phyloP scores from a whole-genome alignment of 23 tunicate genomes.

The Botrylloides violaceus region DNA sequence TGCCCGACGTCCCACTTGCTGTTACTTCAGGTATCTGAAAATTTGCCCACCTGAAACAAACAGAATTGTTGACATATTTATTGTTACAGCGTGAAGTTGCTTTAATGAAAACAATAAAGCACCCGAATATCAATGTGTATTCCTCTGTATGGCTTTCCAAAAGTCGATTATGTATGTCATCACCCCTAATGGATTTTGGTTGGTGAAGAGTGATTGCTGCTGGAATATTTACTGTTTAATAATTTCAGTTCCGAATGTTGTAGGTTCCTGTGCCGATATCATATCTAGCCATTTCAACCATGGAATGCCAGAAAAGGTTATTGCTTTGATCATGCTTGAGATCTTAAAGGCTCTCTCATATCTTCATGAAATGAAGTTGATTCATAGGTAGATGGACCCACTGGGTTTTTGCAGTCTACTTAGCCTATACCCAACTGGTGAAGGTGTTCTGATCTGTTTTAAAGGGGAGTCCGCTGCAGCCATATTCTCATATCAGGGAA shows the following conservation, averaged over 20 bases:
- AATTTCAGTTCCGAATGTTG: background rate
- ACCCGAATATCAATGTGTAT: constrained; percentile 39
- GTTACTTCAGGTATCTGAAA: constrained; percentile 21
- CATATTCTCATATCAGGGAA: constrained; percentile 67
- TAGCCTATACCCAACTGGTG: too few relatives aligned
- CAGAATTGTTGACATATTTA: too few relatives aligned
- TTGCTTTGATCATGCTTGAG: constrained; percentile 30
- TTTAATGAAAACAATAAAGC: constrained; percentile 18
- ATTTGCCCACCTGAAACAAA: too few relatives aligned
- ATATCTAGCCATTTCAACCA: constrained; percentile 38
- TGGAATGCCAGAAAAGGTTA: constrained; percentile 49
- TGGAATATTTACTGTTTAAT: background rate
- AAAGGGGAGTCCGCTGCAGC: constrained; percentile 64
- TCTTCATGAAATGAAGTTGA: constrained; percentile 33
- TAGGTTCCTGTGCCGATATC: constrained; percentile 64
- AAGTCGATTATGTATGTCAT: constrained; percentile 27
- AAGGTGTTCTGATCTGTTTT: background rate
- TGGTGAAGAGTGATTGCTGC: background rate
- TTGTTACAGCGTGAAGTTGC: constrained; percentile 37
- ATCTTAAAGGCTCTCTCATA: constrained; percentile 46
- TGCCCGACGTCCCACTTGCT: background rate
- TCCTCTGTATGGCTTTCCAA: constrained; percentile 27
- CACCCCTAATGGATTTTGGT: constrained; percentile 62
- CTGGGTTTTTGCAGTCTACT: too few relatives aligned
- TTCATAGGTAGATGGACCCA: constrained; percentile 50